Conservation (phyloP, 2,113 vertebrate genomes). For the Dromiciops gliroides region DNA sequence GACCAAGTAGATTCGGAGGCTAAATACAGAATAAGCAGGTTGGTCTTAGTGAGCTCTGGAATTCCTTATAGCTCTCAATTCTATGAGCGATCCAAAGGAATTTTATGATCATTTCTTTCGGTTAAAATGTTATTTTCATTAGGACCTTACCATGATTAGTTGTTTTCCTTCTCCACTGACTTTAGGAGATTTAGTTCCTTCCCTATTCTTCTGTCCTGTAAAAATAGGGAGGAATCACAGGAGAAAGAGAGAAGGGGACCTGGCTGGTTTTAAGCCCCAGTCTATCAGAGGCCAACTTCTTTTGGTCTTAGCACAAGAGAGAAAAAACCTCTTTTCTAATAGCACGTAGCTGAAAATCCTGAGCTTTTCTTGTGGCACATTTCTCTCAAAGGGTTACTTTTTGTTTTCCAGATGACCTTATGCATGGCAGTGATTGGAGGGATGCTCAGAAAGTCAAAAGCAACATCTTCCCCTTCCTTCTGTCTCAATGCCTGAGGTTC, state of each 20-base stretch:
- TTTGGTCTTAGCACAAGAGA: slow-evolving; percentile 3
- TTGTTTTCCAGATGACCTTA: slow-evolving; percentile 11
- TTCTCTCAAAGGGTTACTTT: slow-evolving; percentile 14
- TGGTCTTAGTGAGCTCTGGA: not conserved
- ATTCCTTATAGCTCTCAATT: not conserved
- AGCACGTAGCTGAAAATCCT: not conserved
- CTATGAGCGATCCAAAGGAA: slow-evolving; percentile 33
- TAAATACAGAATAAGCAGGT: not conserved
- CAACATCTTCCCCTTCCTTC: slow-evolving; percentile 4
- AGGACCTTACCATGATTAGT: not conserved
- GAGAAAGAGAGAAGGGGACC: slow-evolving; percentile 15
- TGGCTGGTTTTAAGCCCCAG: not conserved
- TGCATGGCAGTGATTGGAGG: not conserved
- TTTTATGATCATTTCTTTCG: not conserved
- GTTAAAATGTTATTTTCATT: slow-evolving; percentile 24
- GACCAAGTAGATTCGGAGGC: not conserved
- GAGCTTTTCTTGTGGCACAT: not conserved
- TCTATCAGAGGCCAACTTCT: not conserved
- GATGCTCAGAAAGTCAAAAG: slow-evolving; percentile 29
- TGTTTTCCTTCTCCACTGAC: not conserved
- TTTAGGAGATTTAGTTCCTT: not conserved
- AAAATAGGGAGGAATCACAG: not conserved
- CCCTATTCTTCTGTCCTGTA: not conserved
- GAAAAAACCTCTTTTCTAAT: slow-evolving; percentile 15
- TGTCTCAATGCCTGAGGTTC: not conserved